Evolutionary conservation across 1,140 invertebrate genomes (phyloP), one percentile per base, ranked within the genome.

Genomic region (Lepidurus packardi): DNA sequence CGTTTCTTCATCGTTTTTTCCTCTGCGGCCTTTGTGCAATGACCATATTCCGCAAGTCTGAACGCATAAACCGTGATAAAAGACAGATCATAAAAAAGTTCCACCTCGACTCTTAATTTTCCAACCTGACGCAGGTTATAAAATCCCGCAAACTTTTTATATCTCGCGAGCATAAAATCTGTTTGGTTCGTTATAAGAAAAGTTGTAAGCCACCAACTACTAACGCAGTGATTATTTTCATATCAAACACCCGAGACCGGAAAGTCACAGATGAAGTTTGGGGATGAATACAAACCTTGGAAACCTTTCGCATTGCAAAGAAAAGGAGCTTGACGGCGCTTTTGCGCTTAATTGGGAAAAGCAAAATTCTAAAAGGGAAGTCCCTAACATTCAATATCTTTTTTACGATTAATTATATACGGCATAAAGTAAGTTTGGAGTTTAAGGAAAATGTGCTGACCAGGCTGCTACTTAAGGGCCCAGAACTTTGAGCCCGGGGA

Each of bases 151-250:
- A 65, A 13, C 21, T 65, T 21, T 65, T n/a, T 65, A 16, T 21
- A 65, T 65, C 16, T 21, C 34, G 16, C 53, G 21, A 65, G 53
- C 53, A 65, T 21, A 65, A 65, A 65, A 65, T 65, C 53, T 65
- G 16, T 65, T 21, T 4, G 16, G 53, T 13, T n/a, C 53, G n/a
- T 65, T 65, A 65, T 65, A 65, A 65, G 53, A 65, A 34, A 16
- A 7, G 53, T 65, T 21, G 16, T 65, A 65, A 65, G n/a, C 53
- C 53, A 65, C 53, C 53, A 65, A 65, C 53, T 65, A 65, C 53
- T 21, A 16, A 65, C 53, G 53, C 53, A 21, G 53, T 65, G 53
- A 65, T 65, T 65, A 65, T 65, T 65, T 65, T 21, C 53, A 65
- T n/a, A 65, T 65, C 53, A 65, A 65, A 21, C 53, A 65, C 53